Evolutionary conservation across 2,888 invertebrate species (phyloP), one percentile per base, ranked within the genome.

Genomic region (Luperina testacea): DNA sequence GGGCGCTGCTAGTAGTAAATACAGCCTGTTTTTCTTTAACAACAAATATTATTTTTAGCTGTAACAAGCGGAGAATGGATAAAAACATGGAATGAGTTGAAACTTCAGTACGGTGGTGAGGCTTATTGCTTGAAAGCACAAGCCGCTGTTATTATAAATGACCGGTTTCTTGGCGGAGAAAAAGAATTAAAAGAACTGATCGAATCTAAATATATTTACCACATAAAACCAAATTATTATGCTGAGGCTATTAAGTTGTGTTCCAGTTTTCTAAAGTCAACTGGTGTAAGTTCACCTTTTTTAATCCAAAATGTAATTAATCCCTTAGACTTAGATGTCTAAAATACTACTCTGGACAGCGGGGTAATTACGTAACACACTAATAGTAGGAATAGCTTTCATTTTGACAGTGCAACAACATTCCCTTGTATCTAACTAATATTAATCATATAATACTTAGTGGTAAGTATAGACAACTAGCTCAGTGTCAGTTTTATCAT

Each of bases 141-240:
- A 70, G 97, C 97, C 0, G 97, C 95, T 9, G 95, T 97, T 1
- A 94, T 97, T 82, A 84, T 95, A 3, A 95, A 97, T 83, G 95
- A 95, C 15, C 91, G 95, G 75, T 96, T 96, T 82, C 90, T 97
- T 53, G 97, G 97, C 0, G 97, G 97, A 67, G 96, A 97, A 72
- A 90, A 93, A 1, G 97, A 97, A 77, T 91, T 98, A 42, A 92
- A 94, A 67, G 90, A 94, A 27, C 92, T 96, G 61, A 90, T 97
- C 20, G 92, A 95, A 78, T 87, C 94, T 15, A 96, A 94, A 90
- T 97, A 97, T 85, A 90, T 91, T 69, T 96, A 97, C 80, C 89
- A 95, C 79, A 81, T 97, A 61, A 91, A 90, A 45, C 87, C 95
- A 77, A 94, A 97, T 92, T 97, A 97, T 92, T 91, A 95, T 67